Conservation (phyloP, 2,888 invertebrate species). For the Tetramorium bicarinatum region DNA sequence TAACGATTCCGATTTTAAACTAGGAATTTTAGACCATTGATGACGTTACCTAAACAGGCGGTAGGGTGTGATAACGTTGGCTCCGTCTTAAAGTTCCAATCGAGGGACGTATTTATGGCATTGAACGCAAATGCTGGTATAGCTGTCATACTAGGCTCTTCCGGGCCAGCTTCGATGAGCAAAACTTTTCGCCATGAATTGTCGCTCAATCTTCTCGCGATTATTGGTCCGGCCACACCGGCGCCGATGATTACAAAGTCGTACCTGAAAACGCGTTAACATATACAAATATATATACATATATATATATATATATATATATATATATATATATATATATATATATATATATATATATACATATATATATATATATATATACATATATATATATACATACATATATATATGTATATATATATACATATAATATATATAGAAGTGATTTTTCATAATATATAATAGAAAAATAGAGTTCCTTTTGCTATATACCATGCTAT, state of each 20-base stretch:
- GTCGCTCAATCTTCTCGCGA: constrained; percentile 87
- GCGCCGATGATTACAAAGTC: constrained; percentile 87
- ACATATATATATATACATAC: too few species aligned
- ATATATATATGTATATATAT: too few species aligned
- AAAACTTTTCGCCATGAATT: constrained; percentile 85
- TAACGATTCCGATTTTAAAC: neutral
- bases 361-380: too few species aligned
- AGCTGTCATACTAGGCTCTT: constrained; percentile 85
- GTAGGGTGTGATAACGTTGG: constrained; percentile 85
- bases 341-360: too few species aligned
- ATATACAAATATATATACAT: too few species aligned
- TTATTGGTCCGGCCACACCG: constrained; percentile 87
- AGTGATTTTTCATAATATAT: neutral
- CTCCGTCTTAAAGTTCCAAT: constrained; percentile 87
- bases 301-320: too few species aligned
- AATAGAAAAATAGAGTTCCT: neutral
- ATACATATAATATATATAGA: too few species aligned
- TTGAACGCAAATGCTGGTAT: constrained; percentile 85
- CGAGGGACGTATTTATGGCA: constrained; percentile 84
- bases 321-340: too few species aligned
- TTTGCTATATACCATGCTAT: neutral
- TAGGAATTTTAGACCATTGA: neutral
- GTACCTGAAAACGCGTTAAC: constrained; percentile 77
- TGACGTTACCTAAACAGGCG: constrained; percentile 82
- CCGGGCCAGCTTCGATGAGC: constrained; percentile 86